These are phyloP conservation scores for Zosterops japonicus DNA, from an alignment of 2,113 vertebrate species.

Conservation along the genomic window DNA sequence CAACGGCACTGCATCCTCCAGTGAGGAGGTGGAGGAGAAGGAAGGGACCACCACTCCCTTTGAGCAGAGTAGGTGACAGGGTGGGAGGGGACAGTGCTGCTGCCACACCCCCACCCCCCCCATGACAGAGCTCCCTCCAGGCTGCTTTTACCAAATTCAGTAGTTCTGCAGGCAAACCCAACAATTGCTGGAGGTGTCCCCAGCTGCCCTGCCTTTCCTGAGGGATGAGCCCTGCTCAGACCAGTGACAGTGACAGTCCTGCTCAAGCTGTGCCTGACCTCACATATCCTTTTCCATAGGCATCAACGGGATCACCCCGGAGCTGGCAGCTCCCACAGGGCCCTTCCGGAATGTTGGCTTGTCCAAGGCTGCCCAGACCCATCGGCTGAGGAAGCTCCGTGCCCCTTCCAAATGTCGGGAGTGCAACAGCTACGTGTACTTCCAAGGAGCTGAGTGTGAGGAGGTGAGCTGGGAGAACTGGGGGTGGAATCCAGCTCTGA, in stretches of 20 bases:
- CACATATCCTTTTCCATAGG: constrained; percentile 51
- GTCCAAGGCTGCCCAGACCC: constrained; percentile 92
- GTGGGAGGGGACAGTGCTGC: neutral
- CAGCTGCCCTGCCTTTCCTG: neutral
- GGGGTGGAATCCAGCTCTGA: neutral
- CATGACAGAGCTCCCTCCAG: rapidly evolving
- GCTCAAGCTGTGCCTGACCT: neutral
- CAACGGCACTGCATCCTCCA: constrained; percentile 84
- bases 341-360: constrained; percentile 89
- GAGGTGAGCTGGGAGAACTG: constrained; percentile 75
- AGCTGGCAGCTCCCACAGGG: constrained; percentile 77
- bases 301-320: constrained; percentile 83
- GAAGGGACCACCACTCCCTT: constrained; percentile 76
- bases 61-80: constrained; percentile 77
- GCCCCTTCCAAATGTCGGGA: constrained; percentile 91
- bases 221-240: neutral
- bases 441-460: constrained; percentile 96
- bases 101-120: too few relatives aligned
- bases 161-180: neutral
- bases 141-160: neutral
- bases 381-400: constrained; percentile 89
- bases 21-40: constrained; percentile 83
- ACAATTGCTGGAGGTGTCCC: rapidly evolving
- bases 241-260: rapidly evolving
- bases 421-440: constrained; percentile 97